Conservation (phyloP, 2,113 vertebrate species). For the Mus spicilegus region DNA sequence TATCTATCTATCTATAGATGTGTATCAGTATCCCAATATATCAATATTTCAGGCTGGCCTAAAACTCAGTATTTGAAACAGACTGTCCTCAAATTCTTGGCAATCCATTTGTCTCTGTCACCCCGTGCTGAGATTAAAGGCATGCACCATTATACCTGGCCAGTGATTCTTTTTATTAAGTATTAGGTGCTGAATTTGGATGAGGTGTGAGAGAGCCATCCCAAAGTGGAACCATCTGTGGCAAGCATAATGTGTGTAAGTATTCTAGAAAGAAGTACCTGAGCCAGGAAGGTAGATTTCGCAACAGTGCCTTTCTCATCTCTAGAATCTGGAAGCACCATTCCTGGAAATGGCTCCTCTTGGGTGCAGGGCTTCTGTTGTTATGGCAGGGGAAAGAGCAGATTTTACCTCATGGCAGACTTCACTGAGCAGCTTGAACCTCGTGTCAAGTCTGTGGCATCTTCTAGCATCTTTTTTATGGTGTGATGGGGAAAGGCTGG, state of each 20-base stretch:
- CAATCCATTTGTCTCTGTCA: neutral
- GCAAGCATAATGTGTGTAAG: neutral
- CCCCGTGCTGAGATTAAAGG: neutral
- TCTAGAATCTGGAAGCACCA: neutral
- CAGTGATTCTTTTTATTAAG: neutral
- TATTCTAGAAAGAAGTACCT: neutral
- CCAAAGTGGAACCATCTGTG: neutral
- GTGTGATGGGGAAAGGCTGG: constrained; percentile 5
- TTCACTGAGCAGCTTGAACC: constrained; percentile 27
- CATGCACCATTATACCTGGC: neutral
- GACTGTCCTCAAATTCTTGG: neutral
- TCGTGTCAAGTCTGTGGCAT: constrained; percentile 48
- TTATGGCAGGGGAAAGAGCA: neutral
- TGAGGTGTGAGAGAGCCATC: neutral
- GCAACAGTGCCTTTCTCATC: neutral
- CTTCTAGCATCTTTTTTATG: constrained; percentile 51
- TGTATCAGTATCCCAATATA: neutral
- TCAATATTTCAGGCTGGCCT: neutral
- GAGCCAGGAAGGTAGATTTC: constrained; percentile 15
- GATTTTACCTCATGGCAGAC: neutral
- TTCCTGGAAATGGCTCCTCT: neutral
- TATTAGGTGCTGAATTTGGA: neutral
- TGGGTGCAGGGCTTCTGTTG: neutral
- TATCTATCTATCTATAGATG: neutral
- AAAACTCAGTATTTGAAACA: neutral